Percentiles rank a stretch among this genome's conserved stretches.
phyloP scores from a whole-genome alignment of 2,888 invertebrate species.

The Chorisops tibialis region DNA sequence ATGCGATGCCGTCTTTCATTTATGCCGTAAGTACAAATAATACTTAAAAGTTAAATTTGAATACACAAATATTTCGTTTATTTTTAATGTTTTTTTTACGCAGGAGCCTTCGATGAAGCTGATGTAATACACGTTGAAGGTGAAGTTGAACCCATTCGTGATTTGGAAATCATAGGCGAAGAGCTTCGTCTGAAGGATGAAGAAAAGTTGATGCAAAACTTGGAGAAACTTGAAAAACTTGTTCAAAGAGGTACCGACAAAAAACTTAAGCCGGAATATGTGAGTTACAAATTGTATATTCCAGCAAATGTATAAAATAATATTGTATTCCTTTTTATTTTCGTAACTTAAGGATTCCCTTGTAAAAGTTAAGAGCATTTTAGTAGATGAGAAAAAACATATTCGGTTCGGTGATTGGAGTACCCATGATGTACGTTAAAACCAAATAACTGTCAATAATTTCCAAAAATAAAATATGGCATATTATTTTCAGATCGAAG shows the following conservation, averaged over 20 bases:
- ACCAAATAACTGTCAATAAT: background rate
- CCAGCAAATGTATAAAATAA: background rate
- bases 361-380: constrained; percentile 74
- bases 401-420: constrained; percentile 93
- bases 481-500: constrained; percentile 74
- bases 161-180: constrained; percentile 93
- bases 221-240: constrained; percentile 83
- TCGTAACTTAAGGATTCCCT: constrained; percentile 81
- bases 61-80: constrained; percentile 9
- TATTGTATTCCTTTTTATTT: constrained; percentile 26
- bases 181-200: constrained; percentile 93
- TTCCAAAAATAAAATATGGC: background rate
- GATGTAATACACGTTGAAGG: constrained; percentile 98
- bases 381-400: constrained; percentile 88
- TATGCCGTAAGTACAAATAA: constrained; percentile 83
- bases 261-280: constrained; percentile 92
- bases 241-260: constrained; percentile 87
- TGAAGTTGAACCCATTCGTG: constrained; percentile 94
- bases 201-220: constrained; percentile 74
- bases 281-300: constrained; percentile 58
- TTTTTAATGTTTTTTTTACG: background rate
- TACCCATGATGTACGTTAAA: constrained; percentile 77
- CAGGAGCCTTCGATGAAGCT: constrained; percentile 95
- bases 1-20: constrained; percentile 96
- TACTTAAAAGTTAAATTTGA: constrained; percentile 13